Evolutionary conservation across 2,113 vertebrate genomes (phyloP).

Genomic region (Redunca redunca): DNA sequence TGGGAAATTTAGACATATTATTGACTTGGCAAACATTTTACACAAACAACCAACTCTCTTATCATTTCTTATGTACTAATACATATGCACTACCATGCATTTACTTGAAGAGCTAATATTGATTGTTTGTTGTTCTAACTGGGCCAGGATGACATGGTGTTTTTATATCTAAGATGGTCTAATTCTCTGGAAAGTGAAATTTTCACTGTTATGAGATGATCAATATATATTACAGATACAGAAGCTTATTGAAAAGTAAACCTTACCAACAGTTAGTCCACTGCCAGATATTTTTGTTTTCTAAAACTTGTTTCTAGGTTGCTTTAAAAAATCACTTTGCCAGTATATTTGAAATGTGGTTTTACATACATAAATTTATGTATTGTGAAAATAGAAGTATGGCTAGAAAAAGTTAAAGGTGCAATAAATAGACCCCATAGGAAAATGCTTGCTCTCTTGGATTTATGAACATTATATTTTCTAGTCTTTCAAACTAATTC

Average conservation of each 20-base stretch:
- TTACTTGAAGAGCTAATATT: neutral
- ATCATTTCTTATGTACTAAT: neutral
- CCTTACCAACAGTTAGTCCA: neutral
- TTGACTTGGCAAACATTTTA: neutral
- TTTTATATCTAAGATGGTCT: neutral
- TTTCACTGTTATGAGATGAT: neutral
- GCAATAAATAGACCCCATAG: neutral
- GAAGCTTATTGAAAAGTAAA: neutral
- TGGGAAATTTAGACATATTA: neutral
- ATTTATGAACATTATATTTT: neutral
- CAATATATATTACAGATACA: neutral
- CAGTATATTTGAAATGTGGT: neutral
- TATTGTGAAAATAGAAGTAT: neutral
- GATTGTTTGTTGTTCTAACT: neutral
- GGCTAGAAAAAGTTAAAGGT: neutral
- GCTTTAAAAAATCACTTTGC: neutral
- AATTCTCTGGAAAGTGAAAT: neutral
- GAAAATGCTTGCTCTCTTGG: neutral
- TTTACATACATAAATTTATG: neutral
- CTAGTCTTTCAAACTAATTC: constrained; percentile 3
- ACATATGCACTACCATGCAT: neutral
- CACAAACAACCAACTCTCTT: neutral
- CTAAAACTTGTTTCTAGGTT: neutral
- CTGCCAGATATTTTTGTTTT: constrained; percentile 7
- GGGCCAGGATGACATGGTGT: neutral